Conservation (phyloP, 1,140 invertebrate species). For the Cydia pomonella region DNA sequence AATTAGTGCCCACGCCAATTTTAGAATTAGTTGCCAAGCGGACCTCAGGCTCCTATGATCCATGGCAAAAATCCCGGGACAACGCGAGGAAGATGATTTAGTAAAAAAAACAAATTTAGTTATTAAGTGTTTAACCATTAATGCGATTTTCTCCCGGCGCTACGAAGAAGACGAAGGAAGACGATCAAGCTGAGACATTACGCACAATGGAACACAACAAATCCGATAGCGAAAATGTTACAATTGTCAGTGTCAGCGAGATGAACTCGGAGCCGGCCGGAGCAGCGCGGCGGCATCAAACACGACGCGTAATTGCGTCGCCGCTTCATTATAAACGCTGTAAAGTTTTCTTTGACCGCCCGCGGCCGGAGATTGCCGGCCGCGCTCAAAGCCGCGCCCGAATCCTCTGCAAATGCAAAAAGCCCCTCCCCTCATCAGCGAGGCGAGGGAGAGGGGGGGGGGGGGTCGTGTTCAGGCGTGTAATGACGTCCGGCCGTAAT, state of each 20-base stretch:
- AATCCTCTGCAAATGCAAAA: slow-evolving; percentile 3
- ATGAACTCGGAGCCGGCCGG: background rate
- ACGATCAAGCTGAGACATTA: background rate
- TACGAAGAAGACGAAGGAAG: background rate
- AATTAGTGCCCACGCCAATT: no score
- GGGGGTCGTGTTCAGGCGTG: background rate
- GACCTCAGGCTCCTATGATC: no score
- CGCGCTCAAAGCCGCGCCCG: background rate
- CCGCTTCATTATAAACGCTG: slow-evolving; percentile 16
- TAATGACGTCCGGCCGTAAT: slow-evolving; percentile 2
- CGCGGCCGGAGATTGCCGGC: background rate
- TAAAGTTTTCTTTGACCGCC: slow-evolving; percentile 13
- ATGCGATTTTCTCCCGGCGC: no score
- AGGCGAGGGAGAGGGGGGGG: no score
- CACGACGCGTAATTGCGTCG: slow-evolving; percentile 11
- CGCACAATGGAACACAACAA: background rate
- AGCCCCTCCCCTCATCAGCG: background rate
- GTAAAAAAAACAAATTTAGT: no score
- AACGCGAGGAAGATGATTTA: no score
- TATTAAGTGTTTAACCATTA: no score
- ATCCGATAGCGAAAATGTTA: background rate
- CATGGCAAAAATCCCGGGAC: no score
- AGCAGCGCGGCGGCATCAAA: background rate
- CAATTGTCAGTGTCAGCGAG: background rate
- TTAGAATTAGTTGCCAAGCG: no score